Conservation (phyloP, 2,113 vertebrate genomes). For the Sakesphorus luctuosus region DNA sequence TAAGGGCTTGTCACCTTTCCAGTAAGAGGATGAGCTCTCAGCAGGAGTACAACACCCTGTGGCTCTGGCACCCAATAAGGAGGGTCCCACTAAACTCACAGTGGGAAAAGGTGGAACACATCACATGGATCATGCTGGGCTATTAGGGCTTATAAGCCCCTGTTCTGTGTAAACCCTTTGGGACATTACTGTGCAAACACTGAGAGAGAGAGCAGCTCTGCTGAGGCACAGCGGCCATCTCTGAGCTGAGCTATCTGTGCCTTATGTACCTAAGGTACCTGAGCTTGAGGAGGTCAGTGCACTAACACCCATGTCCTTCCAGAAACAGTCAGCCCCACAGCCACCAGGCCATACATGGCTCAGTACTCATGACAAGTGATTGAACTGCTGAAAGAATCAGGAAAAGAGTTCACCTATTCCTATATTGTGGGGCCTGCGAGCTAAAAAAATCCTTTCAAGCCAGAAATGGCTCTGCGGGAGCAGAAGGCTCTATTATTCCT, state of each 20-base stretch:
- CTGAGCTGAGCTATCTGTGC: neutral
- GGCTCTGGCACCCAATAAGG: neutral
- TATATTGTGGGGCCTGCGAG: neutral
- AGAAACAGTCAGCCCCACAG: neutral
- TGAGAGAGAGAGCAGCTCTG: accelerated
- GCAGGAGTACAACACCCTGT: accelerated
- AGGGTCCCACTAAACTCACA: neutral
- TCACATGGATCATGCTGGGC: neutral
- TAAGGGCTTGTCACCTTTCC: neutral
- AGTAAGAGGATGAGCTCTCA: accelerated
- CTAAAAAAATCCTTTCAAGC: neutral
- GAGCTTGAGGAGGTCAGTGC: neutral
- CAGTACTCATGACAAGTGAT: neutral
- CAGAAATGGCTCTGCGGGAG: neutral
- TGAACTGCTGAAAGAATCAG: neutral
- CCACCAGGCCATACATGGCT: accelerated
- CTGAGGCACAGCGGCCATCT: neutral
- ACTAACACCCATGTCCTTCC: neutral
- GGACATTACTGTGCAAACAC: neutral
- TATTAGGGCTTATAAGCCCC: neutral
- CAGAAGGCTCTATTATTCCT: neutral
- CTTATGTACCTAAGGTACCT: neutral
- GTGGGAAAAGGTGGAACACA: neutral
- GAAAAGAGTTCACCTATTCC: neutral
- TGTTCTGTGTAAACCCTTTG: neutral